Percentiles rank a stretch among this genome's conserved stretches.
phyloP scores from a whole-genome alignment of 2,113 vertebrate genomes.

The Ancistrus triradiatus region DNA sequence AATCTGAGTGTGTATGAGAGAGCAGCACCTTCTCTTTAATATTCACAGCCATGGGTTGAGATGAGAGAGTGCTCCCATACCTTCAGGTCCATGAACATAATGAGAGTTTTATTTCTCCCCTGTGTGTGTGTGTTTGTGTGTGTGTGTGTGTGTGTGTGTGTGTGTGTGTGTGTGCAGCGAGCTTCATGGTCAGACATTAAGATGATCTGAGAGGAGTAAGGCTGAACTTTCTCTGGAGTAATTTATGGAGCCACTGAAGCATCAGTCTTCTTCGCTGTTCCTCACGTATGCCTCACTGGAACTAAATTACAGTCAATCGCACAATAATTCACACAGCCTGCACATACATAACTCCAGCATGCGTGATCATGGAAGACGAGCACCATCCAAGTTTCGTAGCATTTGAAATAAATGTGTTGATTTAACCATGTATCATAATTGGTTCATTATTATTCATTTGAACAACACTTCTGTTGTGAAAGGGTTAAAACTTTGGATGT shows the following conservation, averaged over 20 bases:
- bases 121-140: slow-evolving; percentile 32
- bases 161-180: slow-evolving; percentile 24
- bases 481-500: too few relatives aligned
- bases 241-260: slow-evolving; percentile 34
- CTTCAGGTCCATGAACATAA: slow-evolving; percentile 71
- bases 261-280: slow-evolving; percentile 25
- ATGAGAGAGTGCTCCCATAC: slow-evolving; percentile 68
- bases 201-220: slow-evolving; percentile 29
- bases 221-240: slow-evolving; percentile 34
- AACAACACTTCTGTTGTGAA: too few relatives aligned
- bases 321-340: background rate
- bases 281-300: slow-evolving; percentile 9
- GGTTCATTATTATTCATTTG: background rate
- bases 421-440: background rate
- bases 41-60: slow-evolving; percentile 62
- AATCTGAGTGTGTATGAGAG: slow-evolving; percentile 29
- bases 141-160: slow-evolving; percentile 29
- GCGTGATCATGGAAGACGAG: background rate
- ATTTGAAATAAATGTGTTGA: background rate
- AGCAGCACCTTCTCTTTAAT: slow-evolving; percentile 56
- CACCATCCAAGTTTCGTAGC: background rate
- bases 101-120: slow-evolving; percentile 67
- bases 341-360: background rate
- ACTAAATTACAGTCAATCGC: slow-evolving; percentile 9
- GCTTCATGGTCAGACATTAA: slow-evolving; percentile 35